A percentile compares a stretch with the other conserved stretches of the same genome.
Evolutionary conservation across 2,797 vertebrate species (phyloP).

Genomic region (Morus bassanus): DNA sequence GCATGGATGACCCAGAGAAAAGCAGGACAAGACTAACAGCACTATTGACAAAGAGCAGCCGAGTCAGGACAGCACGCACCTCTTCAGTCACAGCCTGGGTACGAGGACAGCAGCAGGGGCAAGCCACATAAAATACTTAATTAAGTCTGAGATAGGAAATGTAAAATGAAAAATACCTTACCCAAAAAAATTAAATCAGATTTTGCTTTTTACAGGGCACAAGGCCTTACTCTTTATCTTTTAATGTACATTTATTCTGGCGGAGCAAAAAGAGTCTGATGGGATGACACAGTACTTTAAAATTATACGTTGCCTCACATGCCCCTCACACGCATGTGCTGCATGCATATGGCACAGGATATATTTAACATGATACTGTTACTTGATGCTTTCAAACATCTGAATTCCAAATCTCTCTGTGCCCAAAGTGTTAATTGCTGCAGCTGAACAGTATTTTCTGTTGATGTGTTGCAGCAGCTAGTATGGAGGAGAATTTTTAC

Average conservation of each 20-base stretch:
- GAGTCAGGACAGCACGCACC: neutral
- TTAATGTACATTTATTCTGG: neutral
- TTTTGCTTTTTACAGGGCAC: neutral
- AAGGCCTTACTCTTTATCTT: neutral
- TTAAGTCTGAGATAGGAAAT: neutral
- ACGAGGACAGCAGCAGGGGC: neutral
- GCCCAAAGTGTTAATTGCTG: neutral
- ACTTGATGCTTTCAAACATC: neutral
- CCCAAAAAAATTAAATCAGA: neutral
- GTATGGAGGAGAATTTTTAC: neutral
- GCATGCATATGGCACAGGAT: neutral
- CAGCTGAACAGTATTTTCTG: neutral
- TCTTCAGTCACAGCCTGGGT: neutral
- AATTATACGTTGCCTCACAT: neutral
- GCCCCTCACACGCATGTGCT: neutral
- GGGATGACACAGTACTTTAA: neutral
- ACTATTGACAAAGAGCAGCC: neutral
- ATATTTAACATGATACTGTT: neutral
- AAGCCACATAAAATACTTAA: neutral
- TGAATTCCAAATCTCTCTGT: neutral
- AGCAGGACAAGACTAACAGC: fast-evolving
- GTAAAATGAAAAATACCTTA: neutral
- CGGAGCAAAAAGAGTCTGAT: neutral
- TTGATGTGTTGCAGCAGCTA: neutral
- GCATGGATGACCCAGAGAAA: neutral